Evolutionary conservation across 2,113 vertebrate species (phyloP).

Genomic region (Brachyhypopomus gauderio): DNA sequence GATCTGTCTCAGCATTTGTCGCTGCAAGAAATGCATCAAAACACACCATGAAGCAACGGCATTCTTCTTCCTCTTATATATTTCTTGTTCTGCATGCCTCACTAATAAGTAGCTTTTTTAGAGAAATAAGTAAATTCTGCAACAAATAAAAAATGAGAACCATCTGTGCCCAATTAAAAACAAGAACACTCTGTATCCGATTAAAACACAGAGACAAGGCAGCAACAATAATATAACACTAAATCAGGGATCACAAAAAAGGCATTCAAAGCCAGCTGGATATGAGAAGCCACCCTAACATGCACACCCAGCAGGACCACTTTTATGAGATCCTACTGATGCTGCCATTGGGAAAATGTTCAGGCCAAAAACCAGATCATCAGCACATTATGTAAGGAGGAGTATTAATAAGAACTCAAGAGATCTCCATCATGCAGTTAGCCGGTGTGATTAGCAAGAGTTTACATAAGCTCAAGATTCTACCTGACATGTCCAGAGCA

Average conservation of each 20-base stretch:
- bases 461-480: too few relatives aligned
- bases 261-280: too few relatives aligned
- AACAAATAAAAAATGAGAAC: too few relatives aligned
- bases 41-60: not conserved
- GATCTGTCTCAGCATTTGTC: not conserved
- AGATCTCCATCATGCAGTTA: too few relatives aligned
- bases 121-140: conserved; percentile 4
- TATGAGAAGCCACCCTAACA: not conserved
- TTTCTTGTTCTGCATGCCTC: not conserved
- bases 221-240: not conserved
- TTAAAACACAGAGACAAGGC: conserved; percentile 1
- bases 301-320: not conserved
- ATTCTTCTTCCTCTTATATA: not conserved
- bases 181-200: conserved; percentile 13
- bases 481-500: not conserved
- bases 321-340: too few relatives aligned
- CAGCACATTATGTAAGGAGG: too few relatives aligned
- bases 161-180: conserved; percentile 20
- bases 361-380: too few relatives aligned
- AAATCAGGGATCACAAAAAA: not conserved
- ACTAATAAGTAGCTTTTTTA: not conserved
- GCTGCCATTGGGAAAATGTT: too few relatives aligned
- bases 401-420: too few relatives aligned
- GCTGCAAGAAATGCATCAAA: not conserved
- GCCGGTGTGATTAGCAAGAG: too few relatives aligned